Percentiles rank a stretch among this genome's conserved stretches.
Evolutionary conservation across 1,140 invertebrate species (phyloP).

Genomic region (Drosophila yakuba): DNA sequence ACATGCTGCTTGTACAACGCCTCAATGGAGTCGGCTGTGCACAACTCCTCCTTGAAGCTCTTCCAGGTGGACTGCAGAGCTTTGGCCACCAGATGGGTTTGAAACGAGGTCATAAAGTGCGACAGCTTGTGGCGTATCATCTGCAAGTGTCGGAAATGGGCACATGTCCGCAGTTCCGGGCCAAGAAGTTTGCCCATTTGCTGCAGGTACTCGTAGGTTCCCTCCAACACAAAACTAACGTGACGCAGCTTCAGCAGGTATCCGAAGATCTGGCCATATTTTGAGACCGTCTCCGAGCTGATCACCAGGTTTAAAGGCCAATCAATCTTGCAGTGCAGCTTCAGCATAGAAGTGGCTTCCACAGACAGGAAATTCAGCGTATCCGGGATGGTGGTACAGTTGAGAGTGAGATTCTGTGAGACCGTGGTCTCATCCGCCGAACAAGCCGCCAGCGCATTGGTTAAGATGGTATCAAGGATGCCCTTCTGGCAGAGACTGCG

Average conservation of each 20-base stretch:
- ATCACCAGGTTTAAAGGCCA: slow-evolving; percentile 92
- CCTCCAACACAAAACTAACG: slow-evolving; percentile 89
- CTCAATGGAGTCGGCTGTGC: slow-evolving; percentile 88
- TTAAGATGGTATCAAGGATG: slow-evolving; percentile 88
- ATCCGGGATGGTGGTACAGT: slow-evolving; percentile 86
- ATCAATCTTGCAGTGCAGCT: slow-evolving; percentile 88
- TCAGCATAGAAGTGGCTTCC: slow-evolving; percentile 88
- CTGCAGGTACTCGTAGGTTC: slow-evolving; percentile 88
- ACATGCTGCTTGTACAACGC: slow-evolving; percentile 89
- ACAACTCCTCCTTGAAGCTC: slow-evolving; percentile 88
- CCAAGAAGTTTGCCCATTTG: slow-evolving; percentile 84
- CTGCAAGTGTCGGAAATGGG: slow-evolving; percentile 88
- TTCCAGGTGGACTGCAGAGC: slow-evolving; percentile 90
- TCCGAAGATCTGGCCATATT: slow-evolving; percentile 90
- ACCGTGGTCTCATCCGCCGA: slow-evolving; percentile 58
- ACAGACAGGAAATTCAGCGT: slow-evolving; percentile 87
- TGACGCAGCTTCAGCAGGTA: slow-evolving; percentile 90
- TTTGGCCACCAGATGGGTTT: slow-evolving; percentile 90
- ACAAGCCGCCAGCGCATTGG: slow-evolving; percentile 86
- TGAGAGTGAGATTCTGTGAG: slow-evolving; percentile 86
- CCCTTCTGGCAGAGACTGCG: slow-evolving; percentile 89
- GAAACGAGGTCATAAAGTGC: slow-evolving; percentile 89
- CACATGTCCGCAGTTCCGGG: slow-evolving; percentile 85
- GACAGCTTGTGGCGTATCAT: slow-evolving; percentile 90
- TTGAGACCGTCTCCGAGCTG: slow-evolving; percentile 88